Evolutionary conservation across 2,113 vertebrate species (phyloP).

Genomic region (Eidolon helvum): DNA sequence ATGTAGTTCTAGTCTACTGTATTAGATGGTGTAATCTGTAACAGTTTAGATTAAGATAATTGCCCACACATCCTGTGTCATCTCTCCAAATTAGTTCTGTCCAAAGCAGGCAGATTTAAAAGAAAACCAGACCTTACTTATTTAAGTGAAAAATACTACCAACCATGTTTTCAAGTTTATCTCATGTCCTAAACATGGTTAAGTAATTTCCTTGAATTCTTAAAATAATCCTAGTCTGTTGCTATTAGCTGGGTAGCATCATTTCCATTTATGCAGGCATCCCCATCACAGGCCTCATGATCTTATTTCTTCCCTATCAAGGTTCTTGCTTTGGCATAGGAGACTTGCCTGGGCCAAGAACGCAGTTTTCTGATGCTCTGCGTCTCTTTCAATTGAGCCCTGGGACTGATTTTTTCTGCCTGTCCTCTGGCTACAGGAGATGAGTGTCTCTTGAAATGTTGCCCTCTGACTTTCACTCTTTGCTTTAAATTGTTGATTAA

Average conservation of each 20-base stretch:
- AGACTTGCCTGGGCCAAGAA: background rate
- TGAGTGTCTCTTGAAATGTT: background rate
- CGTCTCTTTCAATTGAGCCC: background rate
- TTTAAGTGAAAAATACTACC: background rate
- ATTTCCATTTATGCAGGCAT: background rate
- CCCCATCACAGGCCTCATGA: background rate
- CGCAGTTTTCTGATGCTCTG: background rate
- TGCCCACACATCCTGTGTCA: background rate
- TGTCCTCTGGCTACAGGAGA: background rate
- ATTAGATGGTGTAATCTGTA: background rate
- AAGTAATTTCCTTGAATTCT: background rate
- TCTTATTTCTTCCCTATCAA: background rate
- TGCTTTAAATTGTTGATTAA: background rate
- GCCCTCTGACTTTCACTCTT: background rate
- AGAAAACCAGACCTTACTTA: background rate
- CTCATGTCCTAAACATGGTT: background rate
- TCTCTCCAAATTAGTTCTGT: conserved; percentile 22
- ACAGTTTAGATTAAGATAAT: background rate
- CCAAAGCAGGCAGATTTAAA: background rate
- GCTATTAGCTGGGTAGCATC: background rate
- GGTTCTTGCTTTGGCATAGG: background rate
- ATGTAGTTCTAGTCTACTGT: background rate
- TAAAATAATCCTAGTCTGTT: background rate
- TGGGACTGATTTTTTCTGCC: background rate
- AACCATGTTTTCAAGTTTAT: background rate